Conservation (phyloP, 64 coral and sea anemone genomes). For the Porites lutea region DNA sequence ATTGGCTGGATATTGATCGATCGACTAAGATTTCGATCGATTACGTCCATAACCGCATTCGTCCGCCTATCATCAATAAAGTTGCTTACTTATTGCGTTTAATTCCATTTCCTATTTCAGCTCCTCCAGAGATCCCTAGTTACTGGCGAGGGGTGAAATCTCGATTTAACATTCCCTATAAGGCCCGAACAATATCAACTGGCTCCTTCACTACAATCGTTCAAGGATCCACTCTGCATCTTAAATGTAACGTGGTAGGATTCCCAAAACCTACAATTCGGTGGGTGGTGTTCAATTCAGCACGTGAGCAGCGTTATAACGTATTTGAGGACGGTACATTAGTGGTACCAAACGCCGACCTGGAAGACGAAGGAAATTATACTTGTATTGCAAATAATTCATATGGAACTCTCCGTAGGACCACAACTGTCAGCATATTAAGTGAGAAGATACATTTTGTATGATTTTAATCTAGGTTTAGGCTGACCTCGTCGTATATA, state of each 20-base stretch:
- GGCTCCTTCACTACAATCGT: slow-evolving; percentile 77
- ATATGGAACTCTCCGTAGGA: slow-evolving; percentile 76
- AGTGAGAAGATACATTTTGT: slow-evolving; percentile 34
- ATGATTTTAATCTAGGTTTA: no score
- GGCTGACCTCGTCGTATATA: no score
- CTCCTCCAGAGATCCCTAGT: slow-evolving; percentile 63
- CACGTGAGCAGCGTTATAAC: slow-evolving; percentile 45
- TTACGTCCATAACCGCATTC: no score
- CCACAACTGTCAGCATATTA: slow-evolving; percentile 81
- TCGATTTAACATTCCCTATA: slow-evolving; percentile 62
- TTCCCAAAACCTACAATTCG: slow-evolving; percentile 71
- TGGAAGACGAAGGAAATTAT: slow-evolving; percentile 87
- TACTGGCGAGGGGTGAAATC: slow-evolving; percentile 62
- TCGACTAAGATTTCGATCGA: not conserved
- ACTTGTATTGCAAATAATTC: slow-evolving; percentile 83
- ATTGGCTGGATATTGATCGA: not conserved
- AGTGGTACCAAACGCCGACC: slow-evolving; percentile 60
- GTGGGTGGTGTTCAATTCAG: slow-evolving; percentile 66
- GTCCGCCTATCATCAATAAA: not conserved
- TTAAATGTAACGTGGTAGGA: slow-evolving; percentile 71
- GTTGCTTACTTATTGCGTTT: not conserved
- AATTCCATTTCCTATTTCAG: not conserved
- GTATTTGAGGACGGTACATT: slow-evolving; percentile 78
- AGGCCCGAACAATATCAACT: slow-evolving; percentile 58
- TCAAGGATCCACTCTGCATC: slow-evolving; percentile 69